Evolutionary conservation across 2,113 vertebrate species (phyloP), one percentile per base, ranked within the genome.

Genomic region (Ginglymostoma cirratum): DNA sequence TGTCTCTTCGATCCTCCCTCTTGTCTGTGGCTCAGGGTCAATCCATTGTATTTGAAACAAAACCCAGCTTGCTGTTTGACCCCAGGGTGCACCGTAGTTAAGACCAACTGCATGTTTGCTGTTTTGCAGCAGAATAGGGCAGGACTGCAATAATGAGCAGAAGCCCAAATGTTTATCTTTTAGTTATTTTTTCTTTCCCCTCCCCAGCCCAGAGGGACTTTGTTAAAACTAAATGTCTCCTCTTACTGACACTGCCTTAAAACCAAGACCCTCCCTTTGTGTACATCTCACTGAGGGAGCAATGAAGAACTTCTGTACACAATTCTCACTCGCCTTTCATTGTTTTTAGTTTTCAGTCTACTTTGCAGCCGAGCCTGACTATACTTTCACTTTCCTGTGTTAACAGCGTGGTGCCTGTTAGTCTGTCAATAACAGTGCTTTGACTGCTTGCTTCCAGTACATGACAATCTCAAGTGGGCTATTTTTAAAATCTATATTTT

Each of bases 401-500:
- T n/a, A 66, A 66, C 34, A 66, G 34, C 17, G 66, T 23, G 34
- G 34, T 24, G 15, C 1, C 15, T 66, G 7, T 17, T 93, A 21
- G n/a, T 23, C 61, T n/a, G 21, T 65, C 89, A 93, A 61, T 65
- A 66, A 19, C 34, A 38, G 34, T 42, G 34, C n/a, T 2, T 3
- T 92, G 30, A 19, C 7, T 52, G 14, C 0, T 15, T 61, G 87
- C 52, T 61, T 93, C 19, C n/a, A 23, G 61, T n/a, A 93, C n/a
- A 61, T 93, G 89, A 93, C 61, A 93, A 66, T 93, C 66, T n/a
- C 89, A 93, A 67, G 89, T 23, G 1, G 30, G 61, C 89, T 93
- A 93, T 66, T 93, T 93, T 66, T 93, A 93, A 93, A 93, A 67
- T 93, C 89, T 93, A 93, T 93, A 38, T 93, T 93, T 65, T 93